These are phyloP conservation scores for Philypnodon macrostomus DNA, from an alignment of 2,797 vertebrate genomes.

Conservation along the genomic window DNA sequence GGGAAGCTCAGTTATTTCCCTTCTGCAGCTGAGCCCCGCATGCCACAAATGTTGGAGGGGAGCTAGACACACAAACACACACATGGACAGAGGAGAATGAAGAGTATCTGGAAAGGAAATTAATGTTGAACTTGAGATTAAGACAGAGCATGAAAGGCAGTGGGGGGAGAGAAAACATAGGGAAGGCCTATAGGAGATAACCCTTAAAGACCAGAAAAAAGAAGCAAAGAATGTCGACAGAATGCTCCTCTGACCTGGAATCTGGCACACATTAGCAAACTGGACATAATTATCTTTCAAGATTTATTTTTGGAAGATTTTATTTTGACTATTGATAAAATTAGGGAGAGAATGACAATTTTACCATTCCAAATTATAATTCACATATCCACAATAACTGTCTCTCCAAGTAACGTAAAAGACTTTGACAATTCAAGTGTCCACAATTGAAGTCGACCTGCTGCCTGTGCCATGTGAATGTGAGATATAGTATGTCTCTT, in stretches of 20 bases:
- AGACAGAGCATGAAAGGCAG: constrained; percentile 36
- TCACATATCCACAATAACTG: too few species aligned
- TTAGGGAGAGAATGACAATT: too few species aligned
- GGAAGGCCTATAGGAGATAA: constrained; percentile 22
- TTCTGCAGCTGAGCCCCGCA: constrained; percentile 28
- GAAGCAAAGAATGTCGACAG: neutral
- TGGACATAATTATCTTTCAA: too few species aligned
- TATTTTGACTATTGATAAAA: too few species aligned
- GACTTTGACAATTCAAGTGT: too few species aligned
- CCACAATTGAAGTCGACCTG: too few species aligned
- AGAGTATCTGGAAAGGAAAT: constrained; percentile 48
- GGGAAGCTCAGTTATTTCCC: constrained; percentile 56
- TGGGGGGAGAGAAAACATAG: constrained; percentile 18
- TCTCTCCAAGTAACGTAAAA: too few species aligned
- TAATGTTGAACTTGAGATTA: constrained; percentile 55
- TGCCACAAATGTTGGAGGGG: constrained; percentile 47
- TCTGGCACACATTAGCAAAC: neutral
- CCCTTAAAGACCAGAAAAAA: constrained; percentile 21
- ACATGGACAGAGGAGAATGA: constrained; percentile 20
- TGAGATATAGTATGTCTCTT: neutral
- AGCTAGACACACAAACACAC: constrained; percentile 40
- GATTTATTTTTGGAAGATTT: too few species aligned
- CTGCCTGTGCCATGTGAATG: constrained; percentile 2
- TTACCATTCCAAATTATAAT: too few species aligned
- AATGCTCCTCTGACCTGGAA: neutral